These are phyloP conservation scores for Tetranychus piercei DNA, from an alignment of 2,888 invertebrate species.

Conservation along the genomic window DNA sequence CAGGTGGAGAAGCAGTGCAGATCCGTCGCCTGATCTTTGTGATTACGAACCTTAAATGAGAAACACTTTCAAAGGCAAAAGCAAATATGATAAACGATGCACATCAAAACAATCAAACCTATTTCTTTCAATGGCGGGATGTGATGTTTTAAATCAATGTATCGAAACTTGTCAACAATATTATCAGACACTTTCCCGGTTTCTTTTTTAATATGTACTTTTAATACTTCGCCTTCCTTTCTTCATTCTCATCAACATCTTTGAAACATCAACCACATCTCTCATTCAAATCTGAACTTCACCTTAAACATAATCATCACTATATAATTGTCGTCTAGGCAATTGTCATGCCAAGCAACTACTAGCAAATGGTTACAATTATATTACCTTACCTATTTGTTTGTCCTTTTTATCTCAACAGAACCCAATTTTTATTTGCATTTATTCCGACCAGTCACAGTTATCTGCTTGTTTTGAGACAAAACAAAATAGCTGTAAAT, in stretches of 20 bases:
- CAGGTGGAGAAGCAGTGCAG: conserved; percentile 13
- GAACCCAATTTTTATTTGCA: background rate
- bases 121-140: background rate
- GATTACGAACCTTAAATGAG: conserved; percentile 6
- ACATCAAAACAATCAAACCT: conserved; percentile 8
- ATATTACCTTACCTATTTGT: background rate
- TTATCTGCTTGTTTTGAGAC: background rate
- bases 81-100: background rate
- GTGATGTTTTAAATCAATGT: conserved; percentile 3
- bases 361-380: background rate
- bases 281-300: background rate
- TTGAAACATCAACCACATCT: background rate
- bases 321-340: background rate
- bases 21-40: conserved; percentile 18
- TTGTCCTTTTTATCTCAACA: background rate
- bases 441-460: background rate
- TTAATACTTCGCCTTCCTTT: background rate
- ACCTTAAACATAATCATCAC: background rate
- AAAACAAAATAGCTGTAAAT: background rate
- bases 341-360: background rate
- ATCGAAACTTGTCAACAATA: background rate
- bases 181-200: background rate
- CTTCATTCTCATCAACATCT: background rate
- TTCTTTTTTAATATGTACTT: background rate
- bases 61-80: background rate